Evolutionary conservation across 2,888 invertebrate genomes (phyloP), one percentile per base, ranked within the genome.

Genomic region (Syrphus vitripennis): DNA sequence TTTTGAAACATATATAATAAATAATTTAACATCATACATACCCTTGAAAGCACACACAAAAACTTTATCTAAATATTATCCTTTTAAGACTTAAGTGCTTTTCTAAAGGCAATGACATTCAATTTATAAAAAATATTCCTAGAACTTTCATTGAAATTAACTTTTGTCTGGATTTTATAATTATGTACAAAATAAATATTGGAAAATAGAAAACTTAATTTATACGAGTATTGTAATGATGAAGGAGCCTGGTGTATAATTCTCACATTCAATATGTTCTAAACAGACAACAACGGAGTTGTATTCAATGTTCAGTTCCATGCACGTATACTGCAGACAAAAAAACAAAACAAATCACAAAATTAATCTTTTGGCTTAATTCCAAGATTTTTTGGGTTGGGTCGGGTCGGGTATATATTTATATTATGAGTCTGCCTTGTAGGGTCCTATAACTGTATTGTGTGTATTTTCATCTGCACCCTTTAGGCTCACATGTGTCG

Each of bases 351-450:
- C 61, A 79, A 79, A 74, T 79, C 69, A 70, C 16, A 24, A 16
- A 74, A 79, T 63, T 70, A 59, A 74, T 70, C 79, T 79, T 55
- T 83, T 83, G 78, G 83, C 79, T 31, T 3, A n/a, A n/a, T 63
- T 79, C 79, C 83, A 78, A 72, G 1, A 34, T 29, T 29, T 40
- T 65, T 31, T 69, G 16, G 37, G 50, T 24, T 42, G 40, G 24
- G 21, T 48, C 2, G 6, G 10, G 19, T 7, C 40, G 10, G 4
- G 12, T 31, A 10, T 57, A 19, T 21, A 3, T 16, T 48, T 21
- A 7, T 19, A 16, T 19, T 48, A 14, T 57, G 29, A 4, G 10
- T 9, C 2, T 48, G 10, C 29, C 21, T 19, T 19, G 7, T 45
- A 45, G 45, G 19, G 3, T 3, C 45, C 9, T 0, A 14, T 4